phyloP scores from a whole-genome alignment of 2,888 invertebrate species.

The Teleogryllus oceanicus region DNA sequence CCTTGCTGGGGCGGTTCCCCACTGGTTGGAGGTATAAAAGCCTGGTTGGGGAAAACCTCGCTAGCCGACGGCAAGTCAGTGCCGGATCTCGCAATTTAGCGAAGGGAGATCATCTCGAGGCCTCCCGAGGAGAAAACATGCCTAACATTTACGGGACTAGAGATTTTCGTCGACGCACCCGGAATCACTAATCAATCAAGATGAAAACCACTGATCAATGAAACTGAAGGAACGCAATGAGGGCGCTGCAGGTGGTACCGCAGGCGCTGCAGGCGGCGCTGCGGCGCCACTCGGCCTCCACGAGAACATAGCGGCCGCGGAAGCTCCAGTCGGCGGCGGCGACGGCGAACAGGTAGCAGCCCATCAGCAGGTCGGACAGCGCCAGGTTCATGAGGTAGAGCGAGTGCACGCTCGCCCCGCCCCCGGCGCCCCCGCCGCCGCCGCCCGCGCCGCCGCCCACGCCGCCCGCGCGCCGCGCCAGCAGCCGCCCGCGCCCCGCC shows the following conservation, averaged over 20 bases:
- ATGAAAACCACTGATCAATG: no score
- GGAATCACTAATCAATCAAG: no score
- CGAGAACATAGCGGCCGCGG: conserved; percentile 55
- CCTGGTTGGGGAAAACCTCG: no score
- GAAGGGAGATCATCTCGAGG: no score
- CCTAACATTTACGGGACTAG: no score
- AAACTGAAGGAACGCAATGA: no score
- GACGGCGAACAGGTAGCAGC: conserved; percentile 58
- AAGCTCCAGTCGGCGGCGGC: conserved; percentile 54
- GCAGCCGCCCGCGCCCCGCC: conserved; percentile 53
- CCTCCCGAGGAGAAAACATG: no score
- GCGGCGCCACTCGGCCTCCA: conserved; percentile 58
- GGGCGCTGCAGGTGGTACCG: conserved; percentile 46
- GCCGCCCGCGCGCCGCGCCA: conserved; percentile 53
- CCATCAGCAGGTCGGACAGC: conserved; percentile 61
- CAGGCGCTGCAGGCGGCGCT: conserved; percentile 56
- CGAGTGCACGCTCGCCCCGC: conserved; percentile 54
- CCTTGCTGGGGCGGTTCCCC: no score
- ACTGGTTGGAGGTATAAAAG: no score
- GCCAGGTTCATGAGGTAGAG: conserved; percentile 61
- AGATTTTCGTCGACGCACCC: no score
- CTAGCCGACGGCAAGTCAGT: no score
- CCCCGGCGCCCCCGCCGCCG: conserved; percentile 56
- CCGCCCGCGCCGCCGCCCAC: conserved; percentile 59
- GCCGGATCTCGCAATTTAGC: no score